Percentiles rank a stretch among this genome's conserved stretches.
phyloP scores from a whole-genome alignment of 2,113 vertebrate species.

The Ctenomys sociabilis region DNA sequence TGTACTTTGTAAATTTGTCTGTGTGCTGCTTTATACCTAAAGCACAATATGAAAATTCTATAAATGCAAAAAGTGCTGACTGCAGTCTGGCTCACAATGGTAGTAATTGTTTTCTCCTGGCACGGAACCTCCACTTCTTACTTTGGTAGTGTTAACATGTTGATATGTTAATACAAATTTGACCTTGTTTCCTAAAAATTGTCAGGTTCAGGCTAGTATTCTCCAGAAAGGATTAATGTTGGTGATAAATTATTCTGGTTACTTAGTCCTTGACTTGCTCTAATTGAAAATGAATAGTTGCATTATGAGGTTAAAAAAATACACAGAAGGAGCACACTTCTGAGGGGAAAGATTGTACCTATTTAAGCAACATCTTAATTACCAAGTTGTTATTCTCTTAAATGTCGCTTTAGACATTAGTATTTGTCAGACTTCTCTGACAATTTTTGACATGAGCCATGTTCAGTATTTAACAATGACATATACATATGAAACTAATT shows the following conservation, averaged over 20 bases:
- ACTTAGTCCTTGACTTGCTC: not conserved
- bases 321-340: not conserved
- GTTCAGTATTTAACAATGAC: constrained; percentile 10
- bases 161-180: constrained; percentile 21
- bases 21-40: not conserved
- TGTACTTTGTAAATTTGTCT: not conserved
- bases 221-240: constrained; percentile 27
- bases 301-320: constrained; percentile 27
- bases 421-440: constrained; percentile 52
- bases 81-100: not conserved
- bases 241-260: constrained; percentile 17
- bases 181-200: not conserved
- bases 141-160: not conserved
- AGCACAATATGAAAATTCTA: not conserved
- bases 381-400: constrained; percentile 30
- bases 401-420: constrained; percentile 7
- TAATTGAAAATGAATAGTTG: constrained; percentile 40
- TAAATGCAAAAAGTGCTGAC: constrained; percentile 18
- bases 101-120: not conserved
- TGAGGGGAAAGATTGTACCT: not conserved
- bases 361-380: constrained; percentile 24
- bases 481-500: constrained; percentile 39
- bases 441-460: not conserved
- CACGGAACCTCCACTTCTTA: not conserved
- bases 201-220: not conserved